phyloP scores from a whole-genome alignment of 1,140 invertebrate genomes.

The Papilio xuthus region DNA sequence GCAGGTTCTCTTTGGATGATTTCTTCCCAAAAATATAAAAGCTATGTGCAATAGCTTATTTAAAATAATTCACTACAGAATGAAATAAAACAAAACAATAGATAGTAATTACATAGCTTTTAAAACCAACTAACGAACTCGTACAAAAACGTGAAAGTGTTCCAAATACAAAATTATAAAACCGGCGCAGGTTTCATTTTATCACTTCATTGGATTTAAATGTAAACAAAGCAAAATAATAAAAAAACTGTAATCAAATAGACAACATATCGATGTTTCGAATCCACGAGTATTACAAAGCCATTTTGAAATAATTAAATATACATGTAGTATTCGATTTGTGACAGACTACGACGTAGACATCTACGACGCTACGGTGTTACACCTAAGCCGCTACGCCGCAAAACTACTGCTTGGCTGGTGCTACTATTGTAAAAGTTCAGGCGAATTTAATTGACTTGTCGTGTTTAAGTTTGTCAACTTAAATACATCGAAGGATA shows the following conservation, averaged over 20 bases:
- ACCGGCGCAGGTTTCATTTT: not conserved
- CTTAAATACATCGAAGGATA: not conserved
- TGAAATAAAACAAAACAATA: too few species aligned
- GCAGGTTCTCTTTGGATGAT: too few species aligned
- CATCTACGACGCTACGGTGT: not conserved
- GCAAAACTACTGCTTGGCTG: not conserved
- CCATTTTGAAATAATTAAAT: too few species aligned
- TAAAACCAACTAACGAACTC: too few species aligned
- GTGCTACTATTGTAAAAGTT: not conserved
- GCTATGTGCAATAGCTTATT: too few species aligned
- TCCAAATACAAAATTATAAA: not conserved
- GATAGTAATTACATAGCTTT: too few species aligned
- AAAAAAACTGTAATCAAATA: not conserved
- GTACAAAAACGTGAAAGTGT: too few species aligned
- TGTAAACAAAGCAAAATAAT: not conserved
- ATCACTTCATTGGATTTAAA: not conserved
- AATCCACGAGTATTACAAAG: too few species aligned
- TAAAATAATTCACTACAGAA: too few species aligned
- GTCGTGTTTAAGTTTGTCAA: not conserved
- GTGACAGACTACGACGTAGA: not conserved
- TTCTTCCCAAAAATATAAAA: too few species aligned
- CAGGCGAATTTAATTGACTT: constrained; percentile 1
- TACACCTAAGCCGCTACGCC: not conserved
- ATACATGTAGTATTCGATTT: not conserved
- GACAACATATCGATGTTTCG: too few species aligned